phyloP scores from a whole-genome alignment of 2,113 vertebrate species.

The Nothocercus nigrocapillus region DNA sequence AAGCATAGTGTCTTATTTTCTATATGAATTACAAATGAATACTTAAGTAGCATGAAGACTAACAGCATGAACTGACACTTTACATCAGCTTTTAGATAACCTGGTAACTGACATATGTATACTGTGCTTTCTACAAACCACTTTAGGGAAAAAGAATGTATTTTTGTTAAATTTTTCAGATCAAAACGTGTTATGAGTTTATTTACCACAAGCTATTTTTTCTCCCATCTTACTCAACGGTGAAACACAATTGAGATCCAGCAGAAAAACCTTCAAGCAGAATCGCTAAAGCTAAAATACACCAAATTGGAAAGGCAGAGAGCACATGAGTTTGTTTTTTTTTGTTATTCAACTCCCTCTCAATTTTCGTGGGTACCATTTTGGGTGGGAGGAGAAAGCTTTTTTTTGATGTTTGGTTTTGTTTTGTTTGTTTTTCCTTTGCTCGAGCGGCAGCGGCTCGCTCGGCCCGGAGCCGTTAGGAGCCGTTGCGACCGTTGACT shows the following conservation, averaged over 20 bases:
- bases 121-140: neutral
- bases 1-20: constrained; percentile 30
- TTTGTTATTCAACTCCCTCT: neutral
- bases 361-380: constrained; percentile 31
- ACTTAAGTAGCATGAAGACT: constrained; percentile 22
- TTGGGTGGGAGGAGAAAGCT: neutral
- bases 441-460: constrained; percentile 22
- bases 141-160: neutral
- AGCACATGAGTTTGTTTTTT: neutral
- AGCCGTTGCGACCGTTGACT: neutral
- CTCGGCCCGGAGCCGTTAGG: neutral
- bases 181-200: neutral
- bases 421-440: neutral
- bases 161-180: neutral
- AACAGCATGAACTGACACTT: constrained; percentile 45
- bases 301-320: neutral
- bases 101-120: constrained; percentile 69
- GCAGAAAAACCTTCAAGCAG: neutral
- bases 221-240: constrained; percentile 23
- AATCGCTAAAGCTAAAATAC: neutral
- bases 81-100: constrained; percentile 29
- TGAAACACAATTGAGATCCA: constrained; percentile 8
- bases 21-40: constrained; percentile 32
- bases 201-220: neutral
- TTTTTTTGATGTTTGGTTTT: neutral